Percentiles rank a stretch among this genome's conserved stretches.
Evolutionary conservation across 2,113 vertebrate genomes (phyloP).

Genomic region (Cinclus mexicanus): DNA sequence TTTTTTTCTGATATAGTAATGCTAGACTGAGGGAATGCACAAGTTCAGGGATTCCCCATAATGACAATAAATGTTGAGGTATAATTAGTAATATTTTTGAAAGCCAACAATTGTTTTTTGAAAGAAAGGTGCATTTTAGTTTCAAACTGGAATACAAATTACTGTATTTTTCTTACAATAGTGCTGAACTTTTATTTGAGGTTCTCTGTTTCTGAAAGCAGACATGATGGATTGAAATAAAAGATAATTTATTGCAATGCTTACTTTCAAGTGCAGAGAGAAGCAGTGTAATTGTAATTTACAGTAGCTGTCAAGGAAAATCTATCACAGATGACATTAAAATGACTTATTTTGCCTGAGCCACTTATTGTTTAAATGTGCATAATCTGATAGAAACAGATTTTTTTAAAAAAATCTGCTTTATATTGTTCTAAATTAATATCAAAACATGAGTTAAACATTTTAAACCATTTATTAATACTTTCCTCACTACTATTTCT

Average conservation of each 20-base stretch:
- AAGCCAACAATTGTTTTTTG: constrained; percentile 75
- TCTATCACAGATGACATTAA: constrained; percentile 85
- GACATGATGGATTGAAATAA: constrained; percentile 85
- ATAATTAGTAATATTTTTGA: constrained; percentile 80
- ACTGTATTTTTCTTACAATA: constrained; percentile 84
- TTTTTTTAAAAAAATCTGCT: constrained; percentile 64
- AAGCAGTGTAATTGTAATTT: constrained; percentile 86
- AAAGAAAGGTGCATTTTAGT: constrained; percentile 75
- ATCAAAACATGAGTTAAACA: constrained; percentile 83
- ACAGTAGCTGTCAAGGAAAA: constrained; percentile 85
- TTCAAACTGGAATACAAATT: constrained; percentile 81
- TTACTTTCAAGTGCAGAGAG: constrained; percentile 81
- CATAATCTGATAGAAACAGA: constrained; percentile 82
- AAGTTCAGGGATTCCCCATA: constrained; percentile 66
- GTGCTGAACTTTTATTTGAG: constrained; percentile 80
- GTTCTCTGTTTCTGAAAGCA: constrained; percentile 81
- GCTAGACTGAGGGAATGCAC: constrained; percentile 59
- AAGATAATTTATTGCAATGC: constrained; percentile 88
- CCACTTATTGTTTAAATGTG: constrained; percentile 85
- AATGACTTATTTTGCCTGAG: constrained; percentile 87
- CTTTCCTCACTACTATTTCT: constrained; percentile 69
- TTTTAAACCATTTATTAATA: constrained; percentile 78
- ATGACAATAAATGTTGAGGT: constrained; percentile 72
- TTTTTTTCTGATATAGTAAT: constrained; percentile 43
- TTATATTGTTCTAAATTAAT: constrained; percentile 82